phyloP scores from a whole-genome alignment of 2,797 vertebrate species.

The Neosalanx taihuensis region DNA sequence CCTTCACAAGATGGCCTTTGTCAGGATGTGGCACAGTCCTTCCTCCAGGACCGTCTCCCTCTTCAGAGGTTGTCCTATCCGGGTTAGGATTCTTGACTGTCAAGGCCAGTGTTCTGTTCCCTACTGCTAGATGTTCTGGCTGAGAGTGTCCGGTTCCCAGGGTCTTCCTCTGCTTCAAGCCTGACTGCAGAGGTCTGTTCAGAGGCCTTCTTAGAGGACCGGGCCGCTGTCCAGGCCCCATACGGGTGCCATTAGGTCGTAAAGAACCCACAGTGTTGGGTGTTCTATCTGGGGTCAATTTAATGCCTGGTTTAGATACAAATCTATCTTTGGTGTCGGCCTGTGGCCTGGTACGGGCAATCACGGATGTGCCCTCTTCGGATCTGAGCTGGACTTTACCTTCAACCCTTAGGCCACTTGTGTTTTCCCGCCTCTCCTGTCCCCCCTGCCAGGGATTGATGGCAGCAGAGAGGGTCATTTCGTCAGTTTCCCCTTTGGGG shows the following conservation, averaged over 20 bases:
- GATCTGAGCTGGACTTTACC: neutral
- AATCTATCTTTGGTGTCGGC: conserved; percentile 32
- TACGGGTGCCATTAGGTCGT: conserved; percentile 50
- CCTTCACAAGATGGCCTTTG: conserved; percentile 27
- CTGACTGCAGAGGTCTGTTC: conserved; percentile 7
- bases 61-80: conserved; percentile 15
- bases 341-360: conserved; percentile 36
- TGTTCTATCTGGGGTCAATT: conserved; percentile 28
- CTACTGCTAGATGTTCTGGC: conserved; percentile 15
- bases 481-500: conserved; percentile 9
- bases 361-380: conserved; percentile 12
- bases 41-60: neutral
- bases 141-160: conserved; percentile 20
- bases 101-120: conserved; percentile 18
- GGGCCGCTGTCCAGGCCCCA: conserved; percentile 19
- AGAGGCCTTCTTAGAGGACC: conserved; percentile 36
- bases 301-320: conserved; percentile 28
- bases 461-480: conserved; percentile 11
- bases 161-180: conserved; percentile 16
- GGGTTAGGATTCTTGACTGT: conserved; percentile 12
- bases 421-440: conserved; percentile 13
- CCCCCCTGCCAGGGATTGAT: neutral
- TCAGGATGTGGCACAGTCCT: conserved; percentile 18
- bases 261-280: conserved; percentile 23
- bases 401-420: neutral